A percentile compares a stretch with the other conserved stretches of the same genome.
These are phyloP conservation scores for Ylistrum balloti DNA, from an alignment of 1,140 invertebrate genomes.

Conservation along the genomic window DNA sequence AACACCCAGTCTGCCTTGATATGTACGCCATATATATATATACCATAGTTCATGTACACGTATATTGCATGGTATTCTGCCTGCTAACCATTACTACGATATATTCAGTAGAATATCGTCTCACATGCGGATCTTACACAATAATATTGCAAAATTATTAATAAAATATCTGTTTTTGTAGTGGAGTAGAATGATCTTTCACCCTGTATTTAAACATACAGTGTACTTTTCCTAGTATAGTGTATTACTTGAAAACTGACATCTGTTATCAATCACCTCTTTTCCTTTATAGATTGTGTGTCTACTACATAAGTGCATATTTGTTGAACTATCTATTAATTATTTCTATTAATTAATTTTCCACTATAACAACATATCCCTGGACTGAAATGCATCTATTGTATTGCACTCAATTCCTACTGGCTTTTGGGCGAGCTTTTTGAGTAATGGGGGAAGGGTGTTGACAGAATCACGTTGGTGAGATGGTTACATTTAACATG, in stretches of 20 bases:
- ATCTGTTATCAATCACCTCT: not conserved
- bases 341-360: no score
- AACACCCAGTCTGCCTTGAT: not conserved
- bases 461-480: not conserved
- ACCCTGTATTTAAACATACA: not conserved
- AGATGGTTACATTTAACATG: not conserved
- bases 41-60: not conserved
- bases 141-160: not conserved
- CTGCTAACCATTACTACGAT: not conserved
- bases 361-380: not conserved
- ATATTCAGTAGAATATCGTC: not conserved
- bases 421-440: not conserved
- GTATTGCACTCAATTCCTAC: not conserved
- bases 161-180: not conserved
- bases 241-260: not conserved
- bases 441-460: not conserved
- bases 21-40: constrained; percentile 15
- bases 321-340: not conserved
- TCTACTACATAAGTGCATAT: not conserved
- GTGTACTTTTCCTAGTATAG: not conserved
- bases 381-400: not conserved
- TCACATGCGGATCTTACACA: not conserved
- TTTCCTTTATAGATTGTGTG: not conserved
- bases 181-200: not conserved
- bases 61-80: not conserved